Evolutionary conservation across 1,140 invertebrate species (phyloP).

Genomic region (Cepaea nemoralis): DNA sequence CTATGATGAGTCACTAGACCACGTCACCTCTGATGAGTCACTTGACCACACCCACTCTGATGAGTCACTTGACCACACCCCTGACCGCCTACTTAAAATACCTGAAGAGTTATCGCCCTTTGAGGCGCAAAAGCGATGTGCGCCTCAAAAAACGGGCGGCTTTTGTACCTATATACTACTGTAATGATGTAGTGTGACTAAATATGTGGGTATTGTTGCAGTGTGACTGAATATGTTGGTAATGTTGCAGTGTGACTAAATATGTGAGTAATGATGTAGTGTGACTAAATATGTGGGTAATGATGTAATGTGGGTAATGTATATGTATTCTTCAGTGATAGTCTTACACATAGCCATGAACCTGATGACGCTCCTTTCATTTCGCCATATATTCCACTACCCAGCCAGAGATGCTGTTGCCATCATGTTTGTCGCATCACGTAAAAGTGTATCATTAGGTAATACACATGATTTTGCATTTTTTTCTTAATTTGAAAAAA

Average conservation of each 20-base stretch:
- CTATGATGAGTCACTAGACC: too few relatives aligned
- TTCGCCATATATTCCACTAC: neutral
- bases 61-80: too few relatives aligned
- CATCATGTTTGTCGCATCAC: constrained; percentile 13
- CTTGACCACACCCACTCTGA: too few relatives aligned
- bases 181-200: too few relatives aligned
- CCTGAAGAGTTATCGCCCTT: too few relatives aligned
- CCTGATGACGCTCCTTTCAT: neutral
- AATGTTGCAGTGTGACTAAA: too few relatives aligned
- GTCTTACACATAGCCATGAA: neutral
- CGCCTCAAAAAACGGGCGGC: too few relatives aligned
- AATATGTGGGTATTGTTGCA: neutral
- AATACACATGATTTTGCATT: neutral
- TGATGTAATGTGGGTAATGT: neutral
- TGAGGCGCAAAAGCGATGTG: too few relatives aligned
- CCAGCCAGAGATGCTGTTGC: neutral
- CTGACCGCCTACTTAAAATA: too few relatives aligned
- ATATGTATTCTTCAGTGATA: neutral
- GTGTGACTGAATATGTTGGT: neutral
- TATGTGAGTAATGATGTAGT: too few relatives aligned
- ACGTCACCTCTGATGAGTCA: too few relatives aligned
- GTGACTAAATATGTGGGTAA: neutral
- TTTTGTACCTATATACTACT: too few relatives aligned
- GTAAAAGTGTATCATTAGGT: constrained; percentile 15
- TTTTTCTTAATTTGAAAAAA: neutral